Evolutionary conservation across 2,888 invertebrate genomes (phyloP).

Genomic region (Elysia crispata): DNA sequence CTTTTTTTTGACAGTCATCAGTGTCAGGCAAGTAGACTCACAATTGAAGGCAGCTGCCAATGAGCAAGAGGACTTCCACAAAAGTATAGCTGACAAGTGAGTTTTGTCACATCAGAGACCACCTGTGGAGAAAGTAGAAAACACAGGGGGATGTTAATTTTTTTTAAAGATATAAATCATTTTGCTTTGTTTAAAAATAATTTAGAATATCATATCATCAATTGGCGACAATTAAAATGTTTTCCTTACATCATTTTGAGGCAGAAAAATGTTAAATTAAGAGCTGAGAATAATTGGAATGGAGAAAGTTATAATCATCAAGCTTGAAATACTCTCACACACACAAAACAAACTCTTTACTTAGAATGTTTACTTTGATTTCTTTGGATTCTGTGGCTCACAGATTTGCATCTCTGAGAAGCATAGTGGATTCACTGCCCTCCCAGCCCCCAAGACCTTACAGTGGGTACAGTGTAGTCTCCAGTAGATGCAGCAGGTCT

Average conservation of each 20-base stretch:
- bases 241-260: no score
- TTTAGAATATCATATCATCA: no score
- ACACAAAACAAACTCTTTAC: no score
- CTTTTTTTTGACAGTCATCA: constrained; percentile 63
- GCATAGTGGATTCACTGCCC: constrained; percentile 59
- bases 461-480: constrained; percentile 11
- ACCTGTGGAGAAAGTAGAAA: no score
- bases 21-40: constrained; percentile 66
- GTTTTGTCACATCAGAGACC: no score
- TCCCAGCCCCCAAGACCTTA: constrained; percentile 52
- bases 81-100: constrained; percentile 63
- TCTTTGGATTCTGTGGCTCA: constrained; percentile 7
- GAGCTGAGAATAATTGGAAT: no score
- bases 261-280: no score
- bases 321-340: no score
- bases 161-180: no score
- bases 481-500: constrained; percentile 52
- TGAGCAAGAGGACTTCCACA: constrained; percentile 64
- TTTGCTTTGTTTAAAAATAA: background rate
- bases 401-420: constrained; percentile 64
- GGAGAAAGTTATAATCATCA: no score
- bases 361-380: background rate
- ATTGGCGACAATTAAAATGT: no score
- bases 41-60: constrained; percentile 63
- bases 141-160: no score